Conservation (phyloP, 2,888 invertebrate species). For the Blera fallax region DNA sequence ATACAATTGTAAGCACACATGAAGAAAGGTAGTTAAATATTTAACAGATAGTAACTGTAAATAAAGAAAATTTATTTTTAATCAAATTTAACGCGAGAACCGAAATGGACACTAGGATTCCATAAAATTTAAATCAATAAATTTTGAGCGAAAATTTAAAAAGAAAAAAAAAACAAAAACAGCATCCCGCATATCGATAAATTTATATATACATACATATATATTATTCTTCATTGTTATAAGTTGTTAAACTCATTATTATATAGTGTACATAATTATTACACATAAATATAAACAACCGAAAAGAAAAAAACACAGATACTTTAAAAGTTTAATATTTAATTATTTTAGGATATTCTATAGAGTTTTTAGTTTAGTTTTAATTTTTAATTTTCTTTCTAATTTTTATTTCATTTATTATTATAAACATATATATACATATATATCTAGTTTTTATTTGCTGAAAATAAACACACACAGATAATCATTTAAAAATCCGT, state of each 20-base stretch:
- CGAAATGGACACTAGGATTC: neutral
- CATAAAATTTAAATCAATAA: neutral
- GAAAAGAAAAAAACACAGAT: conserved; percentile 16
- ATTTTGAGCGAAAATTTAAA: conserved; percentile 15
- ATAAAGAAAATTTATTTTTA: conserved; percentile 21
- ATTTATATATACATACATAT: conserved; percentile 32
- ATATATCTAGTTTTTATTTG: conserved; percentile 52
- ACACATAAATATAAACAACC: neutral
- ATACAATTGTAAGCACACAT: conserved; percentile 24
- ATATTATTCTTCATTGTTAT: conserved; percentile 57
- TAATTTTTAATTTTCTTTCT: conserved; percentile 25
- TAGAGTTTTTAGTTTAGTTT: neutral
- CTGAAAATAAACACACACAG: conserved; percentile 56
- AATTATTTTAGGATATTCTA: conserved; percentile 13
- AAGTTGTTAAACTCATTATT: conserved; percentile 59
- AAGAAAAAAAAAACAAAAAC: conserved; percentile 8
- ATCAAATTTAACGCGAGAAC: conserved; percentile 17
- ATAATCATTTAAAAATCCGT: conserved; percentile 40
- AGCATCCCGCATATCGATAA: conserved; percentile 66
- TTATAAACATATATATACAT: neutral
- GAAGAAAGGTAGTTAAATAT: conserved; percentile 44
- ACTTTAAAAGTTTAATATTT: conserved; percentile 50
- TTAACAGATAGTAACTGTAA: conserved; percentile 12
- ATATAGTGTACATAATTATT: conserved; percentile 51
- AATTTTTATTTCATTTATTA: conserved; percentile 34